Conservation (phyloP, 92 coral and sea anemone species). For the Plumapathes pennacea region DNA sequence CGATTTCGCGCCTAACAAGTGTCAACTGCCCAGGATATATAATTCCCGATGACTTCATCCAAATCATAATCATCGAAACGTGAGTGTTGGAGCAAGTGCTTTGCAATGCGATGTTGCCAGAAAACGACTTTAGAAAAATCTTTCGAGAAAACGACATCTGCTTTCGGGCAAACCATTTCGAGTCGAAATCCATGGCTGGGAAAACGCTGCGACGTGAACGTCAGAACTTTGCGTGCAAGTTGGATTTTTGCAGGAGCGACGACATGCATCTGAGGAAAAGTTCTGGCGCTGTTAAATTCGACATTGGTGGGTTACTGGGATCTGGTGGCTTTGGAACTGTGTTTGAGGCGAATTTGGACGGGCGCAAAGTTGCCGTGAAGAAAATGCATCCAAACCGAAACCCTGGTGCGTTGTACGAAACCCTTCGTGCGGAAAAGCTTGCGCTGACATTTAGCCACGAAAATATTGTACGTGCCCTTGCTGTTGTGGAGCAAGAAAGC, state of each 20-base stretch:
- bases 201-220: too few species aligned
- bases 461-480: constrained; percentile 78
- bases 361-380: constrained; percentile 75
- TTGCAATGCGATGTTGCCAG: too few species aligned
- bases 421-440: constrained; percentile 76
- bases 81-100: too few species aligned
- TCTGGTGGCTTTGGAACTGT: constrained; percentile 94
- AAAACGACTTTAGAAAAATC: too few species aligned
- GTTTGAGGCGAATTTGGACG: constrained; percentile 64
- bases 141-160: too few species aligned
- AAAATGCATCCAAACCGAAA: constrained; percentile 67
- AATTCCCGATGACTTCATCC: too few species aligned
- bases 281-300: constrained; percentile 4
- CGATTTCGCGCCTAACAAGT: too few species aligned
- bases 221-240: constrained; percentile 44
- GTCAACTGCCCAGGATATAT: too few species aligned
- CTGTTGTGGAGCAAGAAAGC: constrained; percentile 70
- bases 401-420: constrained; percentile 68
- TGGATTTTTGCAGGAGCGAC: constrained; percentile 23
- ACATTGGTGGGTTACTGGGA: constrained; percentile 65
- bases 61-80: too few species aligned
- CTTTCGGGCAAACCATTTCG: too few species aligned
- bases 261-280: constrained; percentile 15
- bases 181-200: too few species aligned
- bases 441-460: constrained; percentile 64